Evolutionary conservation across 1,140 invertebrate species (phyloP), one percentile per base, ranked within the genome.

Genomic region (Caenorhabditis remanei): DNA sequence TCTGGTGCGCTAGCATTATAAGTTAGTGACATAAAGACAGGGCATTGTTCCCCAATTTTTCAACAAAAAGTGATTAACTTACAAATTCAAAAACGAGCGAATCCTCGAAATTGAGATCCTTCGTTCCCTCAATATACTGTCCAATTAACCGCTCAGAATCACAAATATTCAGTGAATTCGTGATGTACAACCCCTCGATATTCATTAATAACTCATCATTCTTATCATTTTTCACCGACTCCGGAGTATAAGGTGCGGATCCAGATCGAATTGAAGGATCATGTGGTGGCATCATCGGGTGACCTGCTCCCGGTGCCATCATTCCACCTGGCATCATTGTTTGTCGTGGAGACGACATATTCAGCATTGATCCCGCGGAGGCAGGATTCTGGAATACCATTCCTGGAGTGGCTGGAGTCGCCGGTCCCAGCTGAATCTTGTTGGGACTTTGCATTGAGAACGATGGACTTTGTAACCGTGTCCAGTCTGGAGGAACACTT

Each of bases 401-500:
- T 50, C 46, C 71, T 24, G 71, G 71, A 79, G 71, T 79, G 1
- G 46, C 71, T 13, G 71, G 71, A 21, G 71, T 50, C 7, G 71
- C 46, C 7, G 71, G 46, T 24, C 71, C 71, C 4, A 79, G 71
- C 24, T 79, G 71, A 50, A 79, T 50, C 46, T 79, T 79, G 14
- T 79, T 79, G 4, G 71, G 71, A 50, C 46, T 50, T 11, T 79
- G 71, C 71, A 79, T 79, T 21, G 71, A 50, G 71, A 79, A 79
- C 13, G 71, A 50, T 50, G 71, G 71, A 32, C 71, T 79, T n/a
- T 79, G 71, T 8, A 79, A 46, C 13, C 71, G 13, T 79, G 71
- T 79, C 71, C 71, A 79, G n/a, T 79, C 71, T 50, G 71, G 71
- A 43, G 65, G 65, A 48, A 79, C 71, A 50, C 71, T 79, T 79